Evolutionary conservation across 1,140 invertebrate species (phyloP), one percentile per base, ranked within the genome.

Genomic region (Rhizoglyphus robini): DNA sequence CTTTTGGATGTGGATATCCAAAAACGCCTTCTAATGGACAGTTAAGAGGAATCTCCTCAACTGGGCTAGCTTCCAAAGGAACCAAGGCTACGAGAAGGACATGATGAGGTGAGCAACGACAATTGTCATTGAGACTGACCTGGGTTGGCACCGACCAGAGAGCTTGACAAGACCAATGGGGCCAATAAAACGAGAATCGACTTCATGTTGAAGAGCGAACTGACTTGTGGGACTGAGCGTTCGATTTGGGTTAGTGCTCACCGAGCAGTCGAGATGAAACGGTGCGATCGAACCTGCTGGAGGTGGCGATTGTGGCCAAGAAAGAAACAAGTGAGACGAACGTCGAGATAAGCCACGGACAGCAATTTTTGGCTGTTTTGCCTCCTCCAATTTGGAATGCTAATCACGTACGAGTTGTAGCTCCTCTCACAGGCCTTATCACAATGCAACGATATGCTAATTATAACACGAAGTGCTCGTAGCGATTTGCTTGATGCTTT

Each of bases 1-100:
- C 72, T 30, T 68, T 71, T 60, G 76, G 73, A 69, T 78, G 76
- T 3, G 73, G 57, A 67, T 71, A 69, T 3, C 68, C 65, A 65
- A 70, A 74, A 15, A 72, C 67, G 4, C 74, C 74, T 13, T 73
- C 66, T 20, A 64, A 54, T n/a, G 72, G 72, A 67, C 72, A 73
- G 27, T 66, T 31, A 13, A 68, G 27, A 27, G 34, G 61, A 49
- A 60, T 60, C 58, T 60, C 58, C 15, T 30, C 58, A 4, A 60
- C 15, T 60, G 4, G 18, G 18, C 36, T 41, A 11, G 8, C 36
- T 41, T 41, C 8, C 8, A 41, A 41, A 11, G 36, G n/a, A n/a
- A n/a, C n/a, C n/a, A n/a, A n/a, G n/a, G n/a, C 41, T 46, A 15
- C 23, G 41, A 46, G 41, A 46, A 23, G 41, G 23, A 46, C 15